Base-by-base conservation (phyloP, 2,113 vertebrate genomes). In the Nansenia antarctica region DNA sequence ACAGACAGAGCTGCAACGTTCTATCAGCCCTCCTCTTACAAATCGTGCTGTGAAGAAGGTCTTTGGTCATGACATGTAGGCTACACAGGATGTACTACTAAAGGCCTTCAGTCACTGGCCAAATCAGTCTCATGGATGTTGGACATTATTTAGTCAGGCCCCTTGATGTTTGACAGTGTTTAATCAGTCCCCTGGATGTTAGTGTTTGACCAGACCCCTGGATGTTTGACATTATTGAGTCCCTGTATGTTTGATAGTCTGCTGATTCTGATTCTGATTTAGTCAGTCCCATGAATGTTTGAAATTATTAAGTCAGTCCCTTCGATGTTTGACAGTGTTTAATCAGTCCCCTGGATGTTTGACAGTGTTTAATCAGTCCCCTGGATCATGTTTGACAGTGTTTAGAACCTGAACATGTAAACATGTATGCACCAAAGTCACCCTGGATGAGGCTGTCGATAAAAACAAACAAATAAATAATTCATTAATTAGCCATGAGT, bases 401-500 rank as follows among this genome's bases (percentile, higher is more conserved):
- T 70, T 55, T 34, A 45, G 22, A 62, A 54, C 65, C 68, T 87
- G 85, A 90, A 89, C 83, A 65, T 82, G 73, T 73, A 54, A 30
- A 62, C 58, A 64, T 80, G 74, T 72, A n/a, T n/a, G n/a, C n/a
- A n/a, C n/a, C n/a, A 53, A 67, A 65, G 67, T 74, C 35, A 66
- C 67, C 77, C 73, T 65, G 82, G 77, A 69, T 12, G 60, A 67
- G 9, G 58, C 31, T 57, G 18, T 69, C 64, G 70, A 68, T 39
- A 42, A 70, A 66, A 73, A 69, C 67, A 66, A 73, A 69, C 67
- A 79, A 87, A 88, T 90, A 87, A 89, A 89, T 89, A 85, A 83
- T 52, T 37, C 15, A 65, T 61, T 42, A 39, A 35, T 58, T 47
- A 81, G 65, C 59, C 52, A 71, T 47, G 34, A 64, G 54, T 31